Base-by-base conservation (phyloP, 2,113 vertebrate species). In the Sinocyclocheilus anophthalmus region DNA sequence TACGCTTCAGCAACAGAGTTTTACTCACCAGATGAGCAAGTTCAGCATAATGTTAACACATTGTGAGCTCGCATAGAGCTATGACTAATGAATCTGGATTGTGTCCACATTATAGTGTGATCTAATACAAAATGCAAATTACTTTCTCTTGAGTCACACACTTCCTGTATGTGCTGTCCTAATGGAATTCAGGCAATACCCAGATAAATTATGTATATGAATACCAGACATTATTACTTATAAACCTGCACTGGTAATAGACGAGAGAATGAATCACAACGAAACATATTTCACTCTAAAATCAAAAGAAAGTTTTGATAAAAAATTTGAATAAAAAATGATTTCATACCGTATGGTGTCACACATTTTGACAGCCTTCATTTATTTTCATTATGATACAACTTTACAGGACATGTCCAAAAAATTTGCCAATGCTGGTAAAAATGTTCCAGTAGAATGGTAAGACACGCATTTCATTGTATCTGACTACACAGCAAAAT, bases 401-500 rank as follows among this genome's bases (percentile, higher is more conserved):
- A 24, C 39, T 45, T 48, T 75, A 79, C 76, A 39, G 84, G 50
- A 81, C 55, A 30, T 55, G 84, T 79, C 48, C 78, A 65, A 20
- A 75, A 30, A 76, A 48, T 76, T 5, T 65, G 83, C 76, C 18
- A 85, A 72, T 14, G 55, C 33, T 39, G 57, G 37, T 26, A 39
- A 72, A 53, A 10, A 22, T 42, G 24, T 45, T 10, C 50, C 78
- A 37, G 24, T 5, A 80, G 72, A 80, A 80, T 72, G 76, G 50
- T 65, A 80, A 30, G 70, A 50, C 37, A 59, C 13, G 7, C 84
- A 55, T 33, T 85, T 84, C 24, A 22, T 20, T 61, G 65, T 24
- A 81, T 81, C 57, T 81, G 78, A 26, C 84, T 42, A 42, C 67
- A 69, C 76, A 80, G 77, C 84, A 72, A n/a, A 72, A 81, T 69